phyloP scores from a whole-genome alignment of 2,797 vertebrate species.

The Hirundo rustica region DNA sequence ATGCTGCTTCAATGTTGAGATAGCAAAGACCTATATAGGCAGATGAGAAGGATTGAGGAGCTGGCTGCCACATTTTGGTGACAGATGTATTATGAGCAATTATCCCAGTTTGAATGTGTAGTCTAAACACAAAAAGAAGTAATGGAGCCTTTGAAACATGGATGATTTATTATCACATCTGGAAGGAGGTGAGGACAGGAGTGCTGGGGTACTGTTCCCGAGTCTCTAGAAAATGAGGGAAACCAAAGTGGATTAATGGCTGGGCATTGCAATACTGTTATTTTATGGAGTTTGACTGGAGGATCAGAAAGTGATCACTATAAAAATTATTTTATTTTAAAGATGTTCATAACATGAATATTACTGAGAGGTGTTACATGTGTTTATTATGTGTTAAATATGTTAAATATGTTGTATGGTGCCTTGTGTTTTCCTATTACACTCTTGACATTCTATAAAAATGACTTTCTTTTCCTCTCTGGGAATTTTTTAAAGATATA shows the following conservation, averaged over 20 bases:
- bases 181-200: neutral
- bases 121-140: neutral
- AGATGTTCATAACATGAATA: neutral
- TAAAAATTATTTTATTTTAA: neutral
- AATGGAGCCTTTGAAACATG: neutral
- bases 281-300: neutral
- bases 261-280: neutral
- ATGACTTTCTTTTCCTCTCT: neutral
- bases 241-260: neutral
- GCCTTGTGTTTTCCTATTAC: neutral
- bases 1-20: neutral
- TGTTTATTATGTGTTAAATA: neutral
- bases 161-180: neutral
- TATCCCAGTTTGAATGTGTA: neutral
- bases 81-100: neutral
- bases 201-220: neutral
- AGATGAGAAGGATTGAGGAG: neutral
- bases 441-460: neutral
- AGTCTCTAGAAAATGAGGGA: neutral
- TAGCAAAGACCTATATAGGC: neutral
- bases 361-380: neutral
- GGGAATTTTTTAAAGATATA: conserved; percentile 71
- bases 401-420: neutral
- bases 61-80: neutral
- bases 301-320: neutral